Base-by-base conservation (phyloP, 2,797 vertebrate species). In the Peromyscus nudipes region DNA sequence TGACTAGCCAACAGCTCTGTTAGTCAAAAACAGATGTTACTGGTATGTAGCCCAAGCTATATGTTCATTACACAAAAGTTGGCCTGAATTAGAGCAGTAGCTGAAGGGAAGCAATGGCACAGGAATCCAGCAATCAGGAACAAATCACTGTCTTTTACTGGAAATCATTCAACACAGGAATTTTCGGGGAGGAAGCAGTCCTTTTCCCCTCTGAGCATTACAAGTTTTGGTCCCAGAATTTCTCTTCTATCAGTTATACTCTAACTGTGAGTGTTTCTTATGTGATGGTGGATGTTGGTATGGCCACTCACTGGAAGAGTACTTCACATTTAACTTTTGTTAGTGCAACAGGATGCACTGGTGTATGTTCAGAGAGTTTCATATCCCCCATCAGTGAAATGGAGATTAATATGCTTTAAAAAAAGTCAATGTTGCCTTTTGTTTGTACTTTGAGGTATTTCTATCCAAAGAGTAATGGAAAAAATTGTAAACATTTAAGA, bases 401-500 rank as follows among this genome's bases (percentile, higher is more conserved):
- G 27, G 52, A 97, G 73, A 92, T 77, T 95, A 93, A 96, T 4
- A 87, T 57, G 64, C 64, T 80, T 71, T 43, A 82, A 65, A 95
- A 75, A 52, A 49, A 65, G 62, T 29, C 4, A 85, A 40, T 19
- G 3, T 64, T 94, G 94, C n/a, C 3, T 25, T 29, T 85, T 46
- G 12, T n/a, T 29, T 89, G 34, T 57, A 10, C 11, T 31, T 79
- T 90, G 23, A 13, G 4, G 6, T 31, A 57, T 57, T 95, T 88
- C 27, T 75, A 57, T 88, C 25, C 89, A 85, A 94, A 93, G 29
- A 67, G 73, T 80, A 96, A 88, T 85, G 86, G 49, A 69, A 94
- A 94, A 98, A 93, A 95, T 91, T 95, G 76, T 92, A 96, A 89
- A 89, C 34, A 96, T 62, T 96, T 84, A 80, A 43, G 40, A 95